Evolutionary conservation across 2,113 vertebrate species (phyloP).

Genomic region (Catharus fuscescens): DNA sequence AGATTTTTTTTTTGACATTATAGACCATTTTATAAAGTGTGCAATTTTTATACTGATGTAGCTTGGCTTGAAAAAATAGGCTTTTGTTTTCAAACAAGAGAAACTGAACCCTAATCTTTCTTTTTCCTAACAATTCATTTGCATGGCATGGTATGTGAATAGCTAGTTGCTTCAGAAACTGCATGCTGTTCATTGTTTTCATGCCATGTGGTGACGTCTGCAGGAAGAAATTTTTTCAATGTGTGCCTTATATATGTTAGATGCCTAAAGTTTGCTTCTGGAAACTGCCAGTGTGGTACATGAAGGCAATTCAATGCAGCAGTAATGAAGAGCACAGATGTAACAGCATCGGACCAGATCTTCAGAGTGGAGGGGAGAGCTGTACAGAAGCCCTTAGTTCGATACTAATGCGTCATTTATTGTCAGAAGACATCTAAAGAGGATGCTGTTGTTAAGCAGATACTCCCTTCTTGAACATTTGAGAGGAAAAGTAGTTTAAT

Average conservation of each 20-base stretch:
- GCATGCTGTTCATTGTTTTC: conserved; percentile 1
- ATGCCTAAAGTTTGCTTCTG: neutral
- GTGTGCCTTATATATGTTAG: neutral
- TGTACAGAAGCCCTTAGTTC: neutral
- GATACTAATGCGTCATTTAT: neutral
- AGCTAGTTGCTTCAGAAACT: neutral
- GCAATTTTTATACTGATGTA: neutral
- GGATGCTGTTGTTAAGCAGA: conserved; percentile 28
- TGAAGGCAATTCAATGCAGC: neutral
- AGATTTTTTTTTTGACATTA: neutral
- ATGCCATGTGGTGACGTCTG: neutral
- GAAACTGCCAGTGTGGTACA: neutral
- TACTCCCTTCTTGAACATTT: conserved; percentile 22
- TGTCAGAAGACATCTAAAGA: conserved; percentile 32
- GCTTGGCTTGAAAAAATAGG: neutral
- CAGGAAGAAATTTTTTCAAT: neutral
- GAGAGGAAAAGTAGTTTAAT: conserved; percentile 37
- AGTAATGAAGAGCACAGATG: neutral
- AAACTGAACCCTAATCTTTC: neutral
- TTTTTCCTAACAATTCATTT: conserved; percentile 16
- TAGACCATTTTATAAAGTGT: neutral
- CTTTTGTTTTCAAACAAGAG: conserved; percentile 42
- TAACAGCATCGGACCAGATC: neutral
- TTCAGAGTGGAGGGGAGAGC: neutral
- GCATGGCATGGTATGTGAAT: neutral